Evolutionary conservation across 92 coral and sea anemone species (phyloP).

Genomic region (Parazoanthus swiftii): DNA sequence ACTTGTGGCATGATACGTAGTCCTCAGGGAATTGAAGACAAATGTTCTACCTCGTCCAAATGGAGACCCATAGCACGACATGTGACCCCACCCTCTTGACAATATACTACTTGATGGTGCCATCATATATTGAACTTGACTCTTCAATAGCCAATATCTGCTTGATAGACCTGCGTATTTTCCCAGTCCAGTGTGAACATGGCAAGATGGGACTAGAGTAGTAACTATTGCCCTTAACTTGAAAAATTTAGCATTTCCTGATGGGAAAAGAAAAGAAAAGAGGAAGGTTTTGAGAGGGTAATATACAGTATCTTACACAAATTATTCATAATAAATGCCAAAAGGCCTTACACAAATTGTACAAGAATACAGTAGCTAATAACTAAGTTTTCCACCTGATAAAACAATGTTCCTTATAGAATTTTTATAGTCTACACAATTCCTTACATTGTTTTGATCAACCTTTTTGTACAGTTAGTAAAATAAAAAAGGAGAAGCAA

Average conservation of each 20-base stretch:
- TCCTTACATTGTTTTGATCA: no score
- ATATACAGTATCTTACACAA: neutral
- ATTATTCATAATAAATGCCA: neutral
- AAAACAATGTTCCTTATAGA: no score
- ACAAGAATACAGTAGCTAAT: no score
- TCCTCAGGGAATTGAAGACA: neutral
- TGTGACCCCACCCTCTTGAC: neutral
- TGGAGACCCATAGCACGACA: neutral
- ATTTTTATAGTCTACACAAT: no score
- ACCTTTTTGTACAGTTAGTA: no score
- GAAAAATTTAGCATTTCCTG: constrained; percentile 3
- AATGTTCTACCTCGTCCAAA: constrained; percentile 1
- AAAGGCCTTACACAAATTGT: neutral
- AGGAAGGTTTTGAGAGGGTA: neutral
- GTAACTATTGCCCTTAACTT: neutral
- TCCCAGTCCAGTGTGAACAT: neutral
- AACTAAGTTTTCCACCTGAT: no score
- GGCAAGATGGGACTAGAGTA: neutral
- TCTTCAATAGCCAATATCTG: neutral
- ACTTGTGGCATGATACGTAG: neutral
- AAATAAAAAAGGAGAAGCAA: no score
- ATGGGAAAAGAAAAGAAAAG: neutral
- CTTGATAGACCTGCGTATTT: neutral
- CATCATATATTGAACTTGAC: neutral
- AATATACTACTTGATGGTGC: neutral